These are phyloP conservation scores for Chlorospingus flavigularis DNA, from an alignment of 2,797 vertebrate species.

Conservation along the genomic window DNA sequence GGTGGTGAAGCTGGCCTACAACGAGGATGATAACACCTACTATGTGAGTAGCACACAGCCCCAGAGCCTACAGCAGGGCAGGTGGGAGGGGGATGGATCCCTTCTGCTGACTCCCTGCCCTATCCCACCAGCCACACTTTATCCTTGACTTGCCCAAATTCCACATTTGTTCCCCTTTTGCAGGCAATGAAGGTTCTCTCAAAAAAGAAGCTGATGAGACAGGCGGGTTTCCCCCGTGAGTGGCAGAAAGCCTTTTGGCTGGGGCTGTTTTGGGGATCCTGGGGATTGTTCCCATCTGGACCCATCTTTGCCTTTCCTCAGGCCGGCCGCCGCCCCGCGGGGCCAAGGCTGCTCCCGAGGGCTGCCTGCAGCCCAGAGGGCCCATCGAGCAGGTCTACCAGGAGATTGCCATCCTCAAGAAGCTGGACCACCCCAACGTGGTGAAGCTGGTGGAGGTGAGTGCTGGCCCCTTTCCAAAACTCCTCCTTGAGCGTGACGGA, in stretches of 20 bases:
- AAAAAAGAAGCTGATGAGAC: slow-evolving; percentile 96
- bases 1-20: slow-evolving; percentile 99
- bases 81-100: neutral
- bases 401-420: slow-evolving; percentile 98
- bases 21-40: slow-evolving; percentile 97
- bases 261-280: neutral
- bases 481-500: fast-evolving
- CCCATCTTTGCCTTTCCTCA: slow-evolving; percentile 22
- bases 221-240: slow-evolving; percentile 98
- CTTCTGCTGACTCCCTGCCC: neutral
- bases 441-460: slow-evolving; percentile 95
- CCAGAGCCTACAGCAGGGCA: fast-evolving
- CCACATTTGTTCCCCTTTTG: neutral
- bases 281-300: neutral
- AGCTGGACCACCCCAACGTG: slow-evolving; percentile 96
- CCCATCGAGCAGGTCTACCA: slow-evolving; percentile 97
- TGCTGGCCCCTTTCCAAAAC: fast-evolving
- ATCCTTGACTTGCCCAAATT: neutral
- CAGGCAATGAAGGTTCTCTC: slow-evolving; percentile 99
- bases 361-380: slow-evolving; percentile 85
- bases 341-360: slow-evolving; percentile 80
- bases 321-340: slow-evolving; percentile 94
- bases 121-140: neutral
- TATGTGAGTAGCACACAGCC: slow-evolving; percentile 83
- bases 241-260: neutral